Conservation (phyloP, 2,888 invertebrate genomes). For the Rhagonycha fulva region DNA sequence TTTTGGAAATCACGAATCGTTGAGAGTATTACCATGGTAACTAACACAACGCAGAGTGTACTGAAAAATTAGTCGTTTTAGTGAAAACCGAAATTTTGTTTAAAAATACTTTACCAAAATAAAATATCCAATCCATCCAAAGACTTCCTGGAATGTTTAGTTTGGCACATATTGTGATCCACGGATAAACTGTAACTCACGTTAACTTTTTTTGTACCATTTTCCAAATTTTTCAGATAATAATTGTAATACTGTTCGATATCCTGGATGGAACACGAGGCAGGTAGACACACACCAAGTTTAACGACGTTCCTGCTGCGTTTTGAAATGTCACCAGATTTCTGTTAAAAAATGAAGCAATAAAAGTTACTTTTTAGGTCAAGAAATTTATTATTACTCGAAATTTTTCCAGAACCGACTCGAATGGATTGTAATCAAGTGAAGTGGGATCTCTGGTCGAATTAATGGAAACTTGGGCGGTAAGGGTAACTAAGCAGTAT, state of each 20-base stretch:
- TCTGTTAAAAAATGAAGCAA: neutral
- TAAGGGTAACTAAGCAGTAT: neutral
- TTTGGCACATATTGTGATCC: neutral
- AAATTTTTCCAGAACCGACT: neutral
- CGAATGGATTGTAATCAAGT: neutral
- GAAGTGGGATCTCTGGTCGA: neutral
- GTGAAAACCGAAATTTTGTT: neutral
- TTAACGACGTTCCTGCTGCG: neutral
- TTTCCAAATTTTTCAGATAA: neutral
- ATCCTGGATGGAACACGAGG: neutral
- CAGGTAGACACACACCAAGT: neutral
- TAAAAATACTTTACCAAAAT: neutral
- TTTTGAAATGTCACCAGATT: neutral
- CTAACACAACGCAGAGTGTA: neutral
- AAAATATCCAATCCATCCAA: neutral
- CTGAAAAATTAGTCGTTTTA: neutral
- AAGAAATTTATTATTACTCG: neutral
- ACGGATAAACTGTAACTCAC: neutral
- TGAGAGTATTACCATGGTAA: neutral
- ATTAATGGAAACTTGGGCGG: neutral
- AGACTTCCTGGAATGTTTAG: neutral
- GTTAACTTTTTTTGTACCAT: neutral
- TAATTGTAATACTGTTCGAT: neutral
- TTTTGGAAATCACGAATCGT: neutral
- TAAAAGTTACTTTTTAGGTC: neutral